Base-by-base conservation (phyloP, 2,797 vertebrate genomes). In the Anolis apletophallus region DNA sequence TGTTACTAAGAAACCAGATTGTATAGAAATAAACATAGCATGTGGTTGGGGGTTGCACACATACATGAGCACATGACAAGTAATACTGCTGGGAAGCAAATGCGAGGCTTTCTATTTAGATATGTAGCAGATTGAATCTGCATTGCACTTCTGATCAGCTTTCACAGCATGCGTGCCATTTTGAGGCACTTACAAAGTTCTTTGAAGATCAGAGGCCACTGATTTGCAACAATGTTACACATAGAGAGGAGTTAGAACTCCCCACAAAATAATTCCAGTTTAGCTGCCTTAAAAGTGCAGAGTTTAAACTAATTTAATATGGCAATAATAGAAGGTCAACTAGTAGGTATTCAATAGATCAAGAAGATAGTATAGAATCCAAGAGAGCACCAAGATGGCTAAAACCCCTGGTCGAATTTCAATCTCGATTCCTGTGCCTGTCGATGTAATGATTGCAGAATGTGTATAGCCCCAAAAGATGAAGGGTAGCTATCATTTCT, bases 1-100 rank as follows among this genome's bases (percentile, higher is more conserved):
- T 81, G 89, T 92, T 91, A 92, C 80, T 88, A 92, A 89, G 89
- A 68, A 86, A 85, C 77, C 55, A 7, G 67, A 87, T 71, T 92
- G 85, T 89, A 89, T 34, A 84, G 79, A 92, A 93, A 69, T 14
- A 83, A 87, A 88, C 86, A 32, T 59, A 86, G 10, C 0, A 0
- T 6, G 23, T 59, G 46, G 29, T n/a, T n/a, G 80, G 34, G 40
- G 46, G 19, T 17, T 57, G 17, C 23, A 69, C 0, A 69, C 26
- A 54, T 13, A 34, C 32, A 71, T 0, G 5, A 46, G 11, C 17
- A 82, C 34, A 10, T 29, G 67, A 67, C 73, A 54, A 78, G 64
- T 54, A 78, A 59, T 54, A 59, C 36, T 83, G 81, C 81, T 52
- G 21, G n/a, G 76, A 78, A 52, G 57, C 59, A 83, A 61, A 78